Conservation (phyloP, 2,113 vertebrate species). For the Cryptotis parvus region DNA sequence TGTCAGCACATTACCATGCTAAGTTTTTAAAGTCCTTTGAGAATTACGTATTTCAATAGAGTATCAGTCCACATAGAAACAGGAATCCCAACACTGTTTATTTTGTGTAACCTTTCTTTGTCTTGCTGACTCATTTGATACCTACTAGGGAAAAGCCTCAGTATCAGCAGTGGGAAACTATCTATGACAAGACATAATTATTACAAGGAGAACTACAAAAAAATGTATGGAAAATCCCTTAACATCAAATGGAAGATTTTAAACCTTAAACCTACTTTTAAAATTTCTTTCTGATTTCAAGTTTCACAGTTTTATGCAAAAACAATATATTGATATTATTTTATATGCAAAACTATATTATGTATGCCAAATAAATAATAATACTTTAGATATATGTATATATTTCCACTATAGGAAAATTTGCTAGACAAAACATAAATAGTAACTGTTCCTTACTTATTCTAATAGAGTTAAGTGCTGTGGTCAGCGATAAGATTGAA, state of each 20-base stretch:
- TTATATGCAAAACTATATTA: not conserved
- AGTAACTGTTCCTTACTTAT: slow-evolving; percentile 26
- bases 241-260: not conserved
- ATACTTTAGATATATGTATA: not conserved
- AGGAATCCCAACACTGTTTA: not conserved
- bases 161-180: not conserved
- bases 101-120: not conserved
- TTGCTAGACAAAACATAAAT: slow-evolving; percentile 39
- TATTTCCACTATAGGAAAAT: not conserved
- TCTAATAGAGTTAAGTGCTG: slow-evolving; percentile 39
- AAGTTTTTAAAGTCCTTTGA: not conserved
- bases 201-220: not conserved
- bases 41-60: not conserved
- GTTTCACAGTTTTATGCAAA: not conserved
- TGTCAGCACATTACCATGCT: slow-evolving; percentile 45
- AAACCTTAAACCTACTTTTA: not conserved
- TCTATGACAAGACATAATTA: not conserved
- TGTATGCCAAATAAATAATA: slow-evolving; percentile 37
- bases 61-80: slow-evolving; percentile 9
- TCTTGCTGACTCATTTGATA: not conserved
- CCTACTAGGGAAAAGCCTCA: not conserved
- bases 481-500: slow-evolving; percentile 31
- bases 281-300: not conserved
- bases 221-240: not conserved
- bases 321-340: slow-evolving; percentile 7